Evolutionary conservation across 2,888 invertebrate genomes (phyloP), one percentile per base, ranked within the genome.

Genomic region (Platycheirus albimanus): DNA sequence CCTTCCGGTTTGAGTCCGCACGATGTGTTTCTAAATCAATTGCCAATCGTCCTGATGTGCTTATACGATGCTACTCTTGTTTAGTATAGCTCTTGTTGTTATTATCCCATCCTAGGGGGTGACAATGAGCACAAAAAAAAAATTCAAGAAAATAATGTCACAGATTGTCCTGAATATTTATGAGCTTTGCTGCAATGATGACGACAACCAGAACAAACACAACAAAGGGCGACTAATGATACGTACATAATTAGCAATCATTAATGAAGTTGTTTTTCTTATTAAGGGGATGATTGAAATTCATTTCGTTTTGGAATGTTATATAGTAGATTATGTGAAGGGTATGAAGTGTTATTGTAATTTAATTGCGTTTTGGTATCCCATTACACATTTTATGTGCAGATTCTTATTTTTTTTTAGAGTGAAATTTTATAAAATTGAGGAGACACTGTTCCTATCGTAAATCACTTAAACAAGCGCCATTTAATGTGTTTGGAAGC

Each of bases 11-110:
- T 38, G 52, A 70, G 69, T 81, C 77, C 58, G 49, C 77, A 75
- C 71, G 79, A 84, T 81, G 84, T 85, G 85, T 78, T 76, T 81
- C 85, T 85, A 85, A 85, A 85, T 85, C 85, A 85, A 85, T 85
- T 85, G 85, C 80, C 77, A 83, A 85, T 85, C 84, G 72, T 77
- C 79, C 72, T 80, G 79, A 72, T 84, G 84, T 79, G 74, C 74
- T 84, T 77, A 81, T 72, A 69, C 67, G 54, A 71, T 64, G 49
- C 67, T 49, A 36, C 13, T 30, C 15, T 54, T n/a, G 61, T 45
- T 58, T n/a, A 3, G 24, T 24, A 6, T 8, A 38, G 56, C 1
- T 47, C 54, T 54, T 38, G 74, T 33, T 63, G 24, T 19, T 64
- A 13, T 33, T 49, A n/a, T n/a, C n/a, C n/a, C n/a, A 24, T 70